Base-by-base conservation (phyloP, 2,113 vertebrate genomes). In the Tretioscincus oriximinensis region DNA sequence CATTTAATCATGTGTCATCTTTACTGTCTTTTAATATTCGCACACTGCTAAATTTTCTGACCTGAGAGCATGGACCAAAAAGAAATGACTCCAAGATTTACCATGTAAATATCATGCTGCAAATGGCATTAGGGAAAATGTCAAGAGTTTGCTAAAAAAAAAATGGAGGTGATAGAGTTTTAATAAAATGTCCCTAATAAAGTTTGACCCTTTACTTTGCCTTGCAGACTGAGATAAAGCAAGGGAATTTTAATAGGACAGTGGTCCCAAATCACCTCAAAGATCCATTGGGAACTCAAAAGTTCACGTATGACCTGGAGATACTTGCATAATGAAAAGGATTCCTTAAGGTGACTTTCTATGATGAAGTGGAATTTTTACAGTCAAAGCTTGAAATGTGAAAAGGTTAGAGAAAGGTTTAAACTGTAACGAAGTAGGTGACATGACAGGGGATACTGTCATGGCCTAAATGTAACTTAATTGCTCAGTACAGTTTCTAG, bases 241-340 rank as follows among this genome's bases (percentile, higher is more conserved):
- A 65, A 64, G 66, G 41, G 81, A 11, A 22, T 70, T 18, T 65
- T 54, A 73, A 73, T 31, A 63, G 26, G 54, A 63, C 35, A 76
- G 47, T 31, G 76, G 70, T 21, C 58, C 9, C 80, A 24, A 70
- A 77, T 22, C 26, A 72, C 51, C 51, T 74, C 78, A 80, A 73
- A 84, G n/a, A 71, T 86, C 64, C 82, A 41, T 1, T 82, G 83
- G 83, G 76, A 77, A 69, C 31, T 64, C 12, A 6, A 88, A 91
- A 90, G 87, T 88, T 87, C 86, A 84, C 58, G 31, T 47, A 85
- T 90, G 84, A 86, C 86, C 88, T 78, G 51, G 60, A 90, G 70
- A 70, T 76, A 85, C 7, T 4, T 85, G 86, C 90, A 87, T 81
- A 83, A 85, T 49, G 20, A 81, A 58, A 69, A 22, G 3, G 0